A percentile compares a stretch with the other conserved stretches of the same genome.
phyloP scores from a whole-genome alignment of 2,797 vertebrate species.

The Masticophis lateralis region DNA sequence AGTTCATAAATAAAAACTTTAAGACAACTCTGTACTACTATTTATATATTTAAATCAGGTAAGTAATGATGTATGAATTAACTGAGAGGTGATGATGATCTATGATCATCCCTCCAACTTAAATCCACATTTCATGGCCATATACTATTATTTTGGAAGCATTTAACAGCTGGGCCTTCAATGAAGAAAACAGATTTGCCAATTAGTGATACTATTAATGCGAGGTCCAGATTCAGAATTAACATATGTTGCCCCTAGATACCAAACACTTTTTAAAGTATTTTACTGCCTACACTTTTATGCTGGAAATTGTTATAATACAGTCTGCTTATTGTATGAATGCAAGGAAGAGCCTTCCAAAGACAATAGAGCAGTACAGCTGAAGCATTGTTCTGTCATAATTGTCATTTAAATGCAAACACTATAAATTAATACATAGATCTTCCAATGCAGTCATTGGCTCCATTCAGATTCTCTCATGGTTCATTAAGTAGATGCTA shows the following conservation, averaged over 20 bases:
- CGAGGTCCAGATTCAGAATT: background rate
- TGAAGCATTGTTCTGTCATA: background rate
- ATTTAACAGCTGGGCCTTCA: background rate
- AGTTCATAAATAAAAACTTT: background rate
- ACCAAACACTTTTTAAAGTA: background rate
- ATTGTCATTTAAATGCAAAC: background rate
- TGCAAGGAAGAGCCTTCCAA: background rate
- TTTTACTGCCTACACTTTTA: background rate
- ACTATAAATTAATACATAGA: background rate
- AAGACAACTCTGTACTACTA: background rate
- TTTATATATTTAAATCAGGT: background rate
- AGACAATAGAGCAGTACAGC: background rate
- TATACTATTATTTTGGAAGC: background rate
- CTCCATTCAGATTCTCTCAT: background rate
- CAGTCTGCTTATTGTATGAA: background rate
- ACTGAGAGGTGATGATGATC: background rate
- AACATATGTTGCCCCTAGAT: background rate
- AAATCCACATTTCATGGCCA: background rate
- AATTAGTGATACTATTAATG: background rate
- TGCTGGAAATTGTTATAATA: background rate
- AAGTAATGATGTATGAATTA: fast-evolving
- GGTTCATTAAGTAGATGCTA: background rate
- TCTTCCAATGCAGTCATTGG: background rate
- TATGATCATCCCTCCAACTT: background rate
- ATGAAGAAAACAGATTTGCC: background rate